Base-by-base conservation (phyloP, 2,888 invertebrate genomes). In the Protophormia terraenovae region DNA sequence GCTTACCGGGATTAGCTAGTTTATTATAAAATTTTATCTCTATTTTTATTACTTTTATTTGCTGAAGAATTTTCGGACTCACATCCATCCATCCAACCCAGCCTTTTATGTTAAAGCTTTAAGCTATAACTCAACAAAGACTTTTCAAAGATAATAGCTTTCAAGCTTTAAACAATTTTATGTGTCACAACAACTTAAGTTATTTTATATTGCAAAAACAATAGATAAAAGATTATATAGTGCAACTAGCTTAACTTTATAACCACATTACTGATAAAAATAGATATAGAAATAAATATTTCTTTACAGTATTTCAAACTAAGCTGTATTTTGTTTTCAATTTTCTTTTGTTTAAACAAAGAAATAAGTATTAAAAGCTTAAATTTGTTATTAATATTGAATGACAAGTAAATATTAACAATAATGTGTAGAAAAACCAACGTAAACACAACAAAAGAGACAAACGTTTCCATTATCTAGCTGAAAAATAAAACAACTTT, bases 291-390 rank as follows among this genome's bases (percentile, higher is more conserved):
- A 50, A 67, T 16, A 35, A 14, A 7, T 27, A 41, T 29, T 22
- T 62, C 45, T 38, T 19, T 38, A 14, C n/a, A 14, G 14, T 29
- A 55, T 35, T 47, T 14, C 58, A 55, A 76, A 58, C 29, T 55
- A 55, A 69, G 45, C 35, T 60, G 47, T 12, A 35, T 41, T 38
- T 55, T 29, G 4, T n/a, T 45, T 27, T 19, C 29, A 29, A 16
- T n/a, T 69, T 69, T 71, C 69, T 58, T 62, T 78, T 62, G 19
- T 58, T 58, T 35, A 19, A 66, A 73, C 72, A 80, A 80, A 80
- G 72, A 80, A 66, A 72, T 64, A 41, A 53, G 55, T 47, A 79
- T 79, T 72, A 64, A 80, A 66, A 72, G 72, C 72, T 80, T 64
- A 62, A 71, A 69, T 71, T 41, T 72, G 38, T 72, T 64, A 64